A percentile compares a stretch with the other conserved stretches of the same genome.
phyloP scores from a whole-genome alignment of 2,888 invertebrate genomes.

The Apotomis betuletana region DNA sequence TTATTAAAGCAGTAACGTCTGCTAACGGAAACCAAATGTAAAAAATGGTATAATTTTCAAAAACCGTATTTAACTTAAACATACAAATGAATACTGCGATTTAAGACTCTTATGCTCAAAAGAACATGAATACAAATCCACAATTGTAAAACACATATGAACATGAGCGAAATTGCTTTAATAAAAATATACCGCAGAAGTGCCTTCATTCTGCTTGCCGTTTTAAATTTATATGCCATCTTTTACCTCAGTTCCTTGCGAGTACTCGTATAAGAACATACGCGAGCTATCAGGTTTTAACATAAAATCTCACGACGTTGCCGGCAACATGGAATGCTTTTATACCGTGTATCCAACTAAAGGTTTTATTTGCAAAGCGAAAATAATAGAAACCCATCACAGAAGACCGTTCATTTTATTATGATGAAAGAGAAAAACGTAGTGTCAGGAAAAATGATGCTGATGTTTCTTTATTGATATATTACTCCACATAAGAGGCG shows the following conservation, averaged over 20 bases:
- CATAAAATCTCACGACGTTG: slow-evolving; percentile 38
- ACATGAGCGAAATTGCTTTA: slow-evolving; percentile 38
- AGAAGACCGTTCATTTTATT: slow-evolving; percentile 22
- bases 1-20: no score
- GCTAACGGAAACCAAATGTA: no score
- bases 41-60: no score
- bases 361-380: slow-evolving; percentile 36
- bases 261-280: slow-evolving; percentile 30
- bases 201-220: slow-evolving; percentile 38
- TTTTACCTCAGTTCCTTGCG: slow-evolving; percentile 31
- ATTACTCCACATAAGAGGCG: slow-evolving; percentile 10
- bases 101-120: neutral
- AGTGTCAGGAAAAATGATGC: slow-evolving; percentile 13
- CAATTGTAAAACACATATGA: slow-evolving; percentile 28
- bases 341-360: slow-evolving; percentile 34
- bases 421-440: slow-evolving; percentile 26
- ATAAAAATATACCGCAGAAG: slow-evolving; percentile 35
- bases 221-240: slow-evolving; percentile 41
- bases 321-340: slow-evolving; percentile 32
- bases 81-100: no score
- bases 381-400: slow-evolving; percentile 21
- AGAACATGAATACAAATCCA: slow-evolving; percentile 25
- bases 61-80: no score
- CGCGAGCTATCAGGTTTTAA: slow-evolving; percentile 36
- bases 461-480: slow-evolving; percentile 24